Conservation (phyloP, 1,140 invertebrate species). For the Heliconius eleuchia region DNA sequence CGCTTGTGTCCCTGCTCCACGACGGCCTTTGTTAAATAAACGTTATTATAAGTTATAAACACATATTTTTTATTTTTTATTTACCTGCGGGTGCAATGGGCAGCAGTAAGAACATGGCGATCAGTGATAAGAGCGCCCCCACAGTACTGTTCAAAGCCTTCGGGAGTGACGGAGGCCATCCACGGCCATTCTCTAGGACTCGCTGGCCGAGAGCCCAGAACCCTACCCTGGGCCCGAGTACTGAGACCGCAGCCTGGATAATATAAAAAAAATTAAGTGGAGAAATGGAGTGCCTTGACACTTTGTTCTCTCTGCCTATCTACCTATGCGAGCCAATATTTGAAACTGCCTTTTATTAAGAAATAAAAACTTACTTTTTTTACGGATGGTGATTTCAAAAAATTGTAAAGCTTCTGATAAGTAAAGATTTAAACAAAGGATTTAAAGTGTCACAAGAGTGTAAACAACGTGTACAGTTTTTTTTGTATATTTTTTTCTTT, state of each 20-base stretch:
- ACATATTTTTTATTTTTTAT: not conserved
- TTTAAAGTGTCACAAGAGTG: not conserved
- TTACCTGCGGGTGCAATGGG: conserved; percentile 86
- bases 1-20: no score
- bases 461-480: not conserved
- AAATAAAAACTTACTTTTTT: no score
- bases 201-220: conserved; percentile 84
- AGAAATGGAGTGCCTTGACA: not conserved
- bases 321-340: not conserved
- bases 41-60: no score
- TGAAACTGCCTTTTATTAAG: not conserved
- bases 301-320: not conserved
- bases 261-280: not conserved
- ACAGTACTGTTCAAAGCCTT: conserved; percentile 84
- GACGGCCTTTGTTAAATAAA: no score
- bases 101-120: conserved; percentile 89
- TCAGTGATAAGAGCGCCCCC: conserved; percentile 91
- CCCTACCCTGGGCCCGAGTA: conserved; percentile 76
- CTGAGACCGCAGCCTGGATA: conserved; percentile 85
- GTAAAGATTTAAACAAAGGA: not conserved
- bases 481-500: not conserved
- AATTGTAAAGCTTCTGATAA: no score
- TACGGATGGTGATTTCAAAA: no score
- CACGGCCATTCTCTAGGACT: conserved; percentile 90
- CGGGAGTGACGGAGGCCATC: conserved; percentile 87